Evolutionary conservation across 2,113 vertebrate genomes (phyloP).

Genomic region (Donacobius atricapilla): DNA sequence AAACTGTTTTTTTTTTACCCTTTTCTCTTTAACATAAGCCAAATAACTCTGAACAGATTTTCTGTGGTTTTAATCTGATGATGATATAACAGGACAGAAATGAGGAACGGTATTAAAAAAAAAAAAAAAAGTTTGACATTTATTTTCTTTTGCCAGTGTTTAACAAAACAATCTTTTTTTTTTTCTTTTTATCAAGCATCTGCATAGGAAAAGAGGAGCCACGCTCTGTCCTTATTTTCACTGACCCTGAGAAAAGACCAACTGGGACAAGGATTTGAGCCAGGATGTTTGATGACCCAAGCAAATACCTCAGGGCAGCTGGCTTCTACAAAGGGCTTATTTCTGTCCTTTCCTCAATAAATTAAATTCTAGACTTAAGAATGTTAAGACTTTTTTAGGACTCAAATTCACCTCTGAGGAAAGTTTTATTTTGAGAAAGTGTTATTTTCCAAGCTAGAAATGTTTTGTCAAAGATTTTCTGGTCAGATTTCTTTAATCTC

Average conservation of each 20-base stretch:
- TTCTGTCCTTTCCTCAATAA: neutral
- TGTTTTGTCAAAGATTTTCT: neutral
- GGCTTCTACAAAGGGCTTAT: neutral
- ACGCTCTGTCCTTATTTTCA: neutral
- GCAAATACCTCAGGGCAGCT: neutral
- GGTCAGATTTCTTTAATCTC: neutral
- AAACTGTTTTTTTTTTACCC: accelerated
- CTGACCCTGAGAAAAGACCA: neutral
- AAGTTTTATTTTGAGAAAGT: neutral
- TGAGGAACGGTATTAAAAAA: neutral
- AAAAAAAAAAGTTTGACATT: neutral
- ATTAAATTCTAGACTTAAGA: neutral
- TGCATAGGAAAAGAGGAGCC: neutral
- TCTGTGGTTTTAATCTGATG: neutral
- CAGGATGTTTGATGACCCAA: neutral
- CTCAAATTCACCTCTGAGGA: neutral
- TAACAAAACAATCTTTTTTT: neutral
- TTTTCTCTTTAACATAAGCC: neutral
- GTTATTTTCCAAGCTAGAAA: neutral
- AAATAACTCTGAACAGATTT: neutral
- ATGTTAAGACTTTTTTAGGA: neutral
- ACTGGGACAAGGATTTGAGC: neutral
- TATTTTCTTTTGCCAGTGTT: neutral
- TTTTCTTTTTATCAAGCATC: neutral
- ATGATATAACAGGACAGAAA: neutral